Percentiles rank a stretch among this genome's conserved stretches.
These are phyloP conservation scores for Fragum whitleyi DNA, from an alignment of 2,888 invertebrate genomes.

Conservation along the genomic window DNA sequence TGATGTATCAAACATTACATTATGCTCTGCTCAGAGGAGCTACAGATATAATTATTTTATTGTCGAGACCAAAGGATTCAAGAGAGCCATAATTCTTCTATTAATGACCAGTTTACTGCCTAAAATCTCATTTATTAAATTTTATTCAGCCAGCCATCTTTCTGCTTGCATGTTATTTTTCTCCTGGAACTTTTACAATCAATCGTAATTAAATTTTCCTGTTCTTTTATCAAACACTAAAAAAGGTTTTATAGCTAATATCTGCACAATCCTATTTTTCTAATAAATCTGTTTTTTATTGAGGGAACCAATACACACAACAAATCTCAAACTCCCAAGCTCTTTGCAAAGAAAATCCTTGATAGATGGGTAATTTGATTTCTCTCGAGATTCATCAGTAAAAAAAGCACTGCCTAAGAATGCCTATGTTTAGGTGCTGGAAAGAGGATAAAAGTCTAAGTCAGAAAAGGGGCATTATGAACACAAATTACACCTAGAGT, in stretches of 20 bases:
- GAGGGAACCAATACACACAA: no score
- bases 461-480: no score
- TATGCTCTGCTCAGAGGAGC: no score
- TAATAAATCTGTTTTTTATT: neutral
- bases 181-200: neutral
- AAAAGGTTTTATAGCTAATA: neutral
- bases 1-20: no score
- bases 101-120: neutral
- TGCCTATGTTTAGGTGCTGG: no score
- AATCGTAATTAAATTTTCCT: neutral
- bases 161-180: neutral
- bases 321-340: no score
- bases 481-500: no score
- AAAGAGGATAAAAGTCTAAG: no score
- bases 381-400: no score
- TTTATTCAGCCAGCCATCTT: neutral
- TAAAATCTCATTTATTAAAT: slow-evolving; percentile 12
- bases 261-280: neutral
- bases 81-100: neutral
- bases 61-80: neutral
- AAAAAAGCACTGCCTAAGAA: no score
- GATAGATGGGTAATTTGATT: no score
- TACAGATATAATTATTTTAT: neutral
- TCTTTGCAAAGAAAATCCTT: no score
- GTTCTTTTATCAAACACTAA: neutral